phyloP scores from a whole-genome alignment of 2,113 vertebrate genomes.

The Xyliphius kryptos region DNA sequence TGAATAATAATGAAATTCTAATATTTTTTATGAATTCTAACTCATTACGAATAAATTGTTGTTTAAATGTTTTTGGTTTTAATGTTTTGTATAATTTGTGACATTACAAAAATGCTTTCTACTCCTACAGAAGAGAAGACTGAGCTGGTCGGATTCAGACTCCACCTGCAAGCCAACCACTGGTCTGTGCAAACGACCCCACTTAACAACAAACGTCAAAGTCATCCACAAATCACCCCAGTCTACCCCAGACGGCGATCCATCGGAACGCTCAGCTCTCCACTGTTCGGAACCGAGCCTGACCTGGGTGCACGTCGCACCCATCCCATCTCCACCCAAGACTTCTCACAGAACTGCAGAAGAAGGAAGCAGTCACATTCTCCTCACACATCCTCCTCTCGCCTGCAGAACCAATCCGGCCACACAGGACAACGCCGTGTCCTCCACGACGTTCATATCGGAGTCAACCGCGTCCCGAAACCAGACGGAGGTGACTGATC shows the following conservation, averaged over 20 bases:
- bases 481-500: slow-evolving; percentile 39
- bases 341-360: slow-evolving; percentile 39
- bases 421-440: slow-evolving; percentile 62
- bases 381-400: slow-evolving; percentile 10
- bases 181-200: slow-evolving; percentile 42
- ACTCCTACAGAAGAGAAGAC: slow-evolving; percentile 59
- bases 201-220: slow-evolving; percentile 10
- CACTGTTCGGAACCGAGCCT: slow-evolving; percentile 66
- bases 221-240: slow-evolving; percentile 7
- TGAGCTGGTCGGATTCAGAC: slow-evolving; percentile 61
- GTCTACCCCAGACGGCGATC: slow-evolving; percentile 17
- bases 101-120: not conserved
- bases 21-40: too few species aligned
- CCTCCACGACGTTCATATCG: slow-evolving; percentile 59
- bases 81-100: too few species aligned
- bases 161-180: slow-evolving; percentile 50
- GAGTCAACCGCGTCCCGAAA: slow-evolving; percentile 52
- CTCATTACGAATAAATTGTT: too few species aligned
- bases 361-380: slow-evolving; percentile 6
- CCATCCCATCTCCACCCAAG: slow-evolving; percentile 68
- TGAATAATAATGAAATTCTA: too few species aligned
- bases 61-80: too few species aligned
- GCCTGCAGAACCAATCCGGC: slow-evolving; percentile 51
- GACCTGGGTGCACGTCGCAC: slow-evolving; percentile 74
- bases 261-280: slow-evolving; percentile 39